These are phyloP conservation scores for Tetragonula carbonaria DNA, from an alignment of 2,888 invertebrate genomes.

Conservation along the genomic window DNA sequence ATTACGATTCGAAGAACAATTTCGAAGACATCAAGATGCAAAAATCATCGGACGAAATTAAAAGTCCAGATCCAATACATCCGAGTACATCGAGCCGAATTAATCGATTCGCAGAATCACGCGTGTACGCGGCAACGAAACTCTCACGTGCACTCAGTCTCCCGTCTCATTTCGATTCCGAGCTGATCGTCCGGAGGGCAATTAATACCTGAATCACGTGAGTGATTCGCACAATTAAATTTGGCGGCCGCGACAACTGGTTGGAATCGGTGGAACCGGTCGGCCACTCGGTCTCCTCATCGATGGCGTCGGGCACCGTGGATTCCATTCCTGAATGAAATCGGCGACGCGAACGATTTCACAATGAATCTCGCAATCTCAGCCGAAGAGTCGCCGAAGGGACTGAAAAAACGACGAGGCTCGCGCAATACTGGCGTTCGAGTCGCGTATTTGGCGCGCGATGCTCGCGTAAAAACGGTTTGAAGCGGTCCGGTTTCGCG, in stretches of 20 bases:
- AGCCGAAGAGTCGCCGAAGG: slow-evolving; percentile 21
- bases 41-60: not conserved
- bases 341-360: slow-evolving; percentile 43
- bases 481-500: slow-evolving; percentile 55
- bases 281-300: not conserved
- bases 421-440: slow-evolving; percentile 22
- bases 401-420: slow-evolving; percentile 13
- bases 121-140: not conserved
- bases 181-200: not conserved
- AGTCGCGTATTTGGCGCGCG: slow-evolving; percentile 51
- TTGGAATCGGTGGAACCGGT: slow-evolving; percentile 31
- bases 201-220: slow-evolving; percentile 34
- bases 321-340: slow-evolving; percentile 49
- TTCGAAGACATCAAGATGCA: not conserved
- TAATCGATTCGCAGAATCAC: not conserved
- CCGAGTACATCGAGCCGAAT: not conserved
- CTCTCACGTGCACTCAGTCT: not conserved
- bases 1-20: not conserved
- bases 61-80: not conserved
- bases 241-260: slow-evolving; percentile 20
- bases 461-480: slow-evolving; percentile 48
- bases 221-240: slow-evolving; percentile 26
- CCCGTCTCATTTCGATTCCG: not conserved
- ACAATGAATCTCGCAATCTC: not conserved
- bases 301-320: slow-evolving; percentile 8